Conservation (phyloP, 2,113 vertebrate species). For the Pipa parva region DNA sequence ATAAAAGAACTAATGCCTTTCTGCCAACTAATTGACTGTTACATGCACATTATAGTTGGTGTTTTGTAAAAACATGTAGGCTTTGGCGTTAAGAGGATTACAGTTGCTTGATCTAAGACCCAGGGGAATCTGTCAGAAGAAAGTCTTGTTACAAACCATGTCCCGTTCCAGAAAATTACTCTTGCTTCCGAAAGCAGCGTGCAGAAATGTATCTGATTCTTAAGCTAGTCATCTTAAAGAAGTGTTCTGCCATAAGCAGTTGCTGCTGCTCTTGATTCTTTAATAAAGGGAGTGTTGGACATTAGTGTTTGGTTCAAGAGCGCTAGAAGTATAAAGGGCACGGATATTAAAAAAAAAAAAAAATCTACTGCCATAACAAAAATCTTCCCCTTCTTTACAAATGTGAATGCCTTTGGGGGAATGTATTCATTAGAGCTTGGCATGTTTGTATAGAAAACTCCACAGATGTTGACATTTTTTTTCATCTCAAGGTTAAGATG, state of each 20-base stretch:
- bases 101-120: constrained; percentile 41
- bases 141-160: constrained; percentile 64
- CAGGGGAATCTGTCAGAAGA: constrained; percentile 60
- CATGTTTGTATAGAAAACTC: constrained; percentile 68
- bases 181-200: constrained; percentile 53
- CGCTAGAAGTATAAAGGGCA: constrained; percentile 65
- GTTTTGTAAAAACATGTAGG: constrained; percentile 67
- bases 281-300: constrained; percentile 67
- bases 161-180: constrained; percentile 60
- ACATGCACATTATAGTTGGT: constrained; percentile 61
- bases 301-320: constrained; percentile 69
- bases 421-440: constrained; percentile 64
- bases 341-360: constrained; percentile 54
- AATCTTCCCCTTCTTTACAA: constrained; percentile 79
- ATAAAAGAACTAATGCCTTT: constrained; percentile 57
- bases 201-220: constrained; percentile 47
- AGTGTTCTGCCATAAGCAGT: constrained; percentile 44
- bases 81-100: constrained; percentile 70
- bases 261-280: constrained; percentile 47
- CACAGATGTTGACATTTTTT: constrained; percentile 95
- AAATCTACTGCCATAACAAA: constrained; percentile 66
- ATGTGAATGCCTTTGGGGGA: constrained; percentile 67
- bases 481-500: constrained; percentile 80
- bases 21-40: constrained; percentile 54
- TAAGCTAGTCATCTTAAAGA: constrained; percentile 51